A percentile compares a stretch with the other conserved stretches of the same genome.
phyloP scores from a whole-genome alignment of 2,797 vertebrate species.

The Neosalanx taihuensis region DNA sequence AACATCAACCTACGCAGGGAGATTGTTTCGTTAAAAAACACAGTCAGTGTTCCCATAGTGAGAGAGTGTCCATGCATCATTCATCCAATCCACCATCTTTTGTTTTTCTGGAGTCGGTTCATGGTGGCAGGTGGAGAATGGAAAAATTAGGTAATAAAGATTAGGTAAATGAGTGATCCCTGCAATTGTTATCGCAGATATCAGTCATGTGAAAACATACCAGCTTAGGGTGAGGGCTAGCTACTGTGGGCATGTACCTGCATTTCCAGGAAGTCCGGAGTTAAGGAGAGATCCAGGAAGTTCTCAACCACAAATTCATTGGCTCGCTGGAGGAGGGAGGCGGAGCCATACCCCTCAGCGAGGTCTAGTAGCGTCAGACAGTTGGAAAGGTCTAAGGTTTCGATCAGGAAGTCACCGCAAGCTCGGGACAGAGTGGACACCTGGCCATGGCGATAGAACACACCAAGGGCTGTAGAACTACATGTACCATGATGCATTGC shows the following conservation, averaged over 20 bases:
- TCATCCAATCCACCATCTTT: no score
- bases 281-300: conserved; percentile 81
- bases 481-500: not conserved
- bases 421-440: conserved; percentile 85
- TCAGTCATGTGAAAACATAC: not conserved
- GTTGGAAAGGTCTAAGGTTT: conserved; percentile 85
- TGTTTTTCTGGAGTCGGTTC: no score
- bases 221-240: not conserved
- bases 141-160: no score
- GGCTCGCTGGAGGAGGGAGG: conserved; percentile 77
- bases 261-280: conserved; percentile 88
- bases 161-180: no score
- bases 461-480: not conserved
- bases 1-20: conserved; percentile 65
- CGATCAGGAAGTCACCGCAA: conserved; percentile 93
- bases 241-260: conserved; percentile 50
- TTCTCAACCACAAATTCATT: conserved; percentile 83
- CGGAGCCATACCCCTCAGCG: conserved; percentile 88
- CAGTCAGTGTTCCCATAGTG: not conserved
- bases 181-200: not conserved
- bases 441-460: conserved; percentile 72
- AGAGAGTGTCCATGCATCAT: no score
- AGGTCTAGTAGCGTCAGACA: conserved; percentile 87
- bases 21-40: not conserved
- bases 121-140: no score